These are phyloP conservation scores for Scomberomorus guttatus DNA, from an alignment of 2,797 vertebrate genomes.

Conservation along the genomic window DNA sequence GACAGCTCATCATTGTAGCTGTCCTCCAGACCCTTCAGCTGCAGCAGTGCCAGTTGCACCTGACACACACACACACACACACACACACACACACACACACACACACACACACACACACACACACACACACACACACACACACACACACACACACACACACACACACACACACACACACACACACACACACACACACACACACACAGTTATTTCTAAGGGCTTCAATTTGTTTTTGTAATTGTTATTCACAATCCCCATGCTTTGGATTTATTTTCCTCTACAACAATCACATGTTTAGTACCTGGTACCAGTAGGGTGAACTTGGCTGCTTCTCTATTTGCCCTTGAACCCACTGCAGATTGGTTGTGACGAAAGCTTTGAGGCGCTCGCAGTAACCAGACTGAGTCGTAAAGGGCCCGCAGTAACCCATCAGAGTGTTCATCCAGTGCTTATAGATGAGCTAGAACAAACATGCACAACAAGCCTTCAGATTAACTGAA, in stretches of 20 bases:
- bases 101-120: no score
- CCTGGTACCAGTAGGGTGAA: conserved; percentile 94
- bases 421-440: conserved; percentile 94
- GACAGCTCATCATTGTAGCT: conserved; percentile 86
- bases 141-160: no score
- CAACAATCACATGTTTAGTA: conserved; percentile 58
- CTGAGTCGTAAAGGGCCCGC: conserved; percentile 88
- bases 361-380: conserved; percentile 87
- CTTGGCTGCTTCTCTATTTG: conserved; percentile 81
- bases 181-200: no score
- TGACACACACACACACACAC: conserved; percentile 72
- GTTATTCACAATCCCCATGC: neutral
- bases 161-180: no score
- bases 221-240: neutral
- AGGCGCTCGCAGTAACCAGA: conserved; percentile 90
- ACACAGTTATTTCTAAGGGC: no score
- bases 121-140: no score
- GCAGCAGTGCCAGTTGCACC: conserved; percentile 92
- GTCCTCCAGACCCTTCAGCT: conserved; percentile 95
- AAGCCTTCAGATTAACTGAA: neutral
- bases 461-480: conserved; percentile 71
- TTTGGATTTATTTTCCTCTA: neutral
- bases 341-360: conserved; percentile 91
- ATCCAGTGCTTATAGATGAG: conserved; percentile 98
- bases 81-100: no score